A percentile compares a stretch with the other conserved stretches of the same genome.
Conservation (phyloP, 2,888 invertebrate genomes). For the Melieria picta region DNA sequence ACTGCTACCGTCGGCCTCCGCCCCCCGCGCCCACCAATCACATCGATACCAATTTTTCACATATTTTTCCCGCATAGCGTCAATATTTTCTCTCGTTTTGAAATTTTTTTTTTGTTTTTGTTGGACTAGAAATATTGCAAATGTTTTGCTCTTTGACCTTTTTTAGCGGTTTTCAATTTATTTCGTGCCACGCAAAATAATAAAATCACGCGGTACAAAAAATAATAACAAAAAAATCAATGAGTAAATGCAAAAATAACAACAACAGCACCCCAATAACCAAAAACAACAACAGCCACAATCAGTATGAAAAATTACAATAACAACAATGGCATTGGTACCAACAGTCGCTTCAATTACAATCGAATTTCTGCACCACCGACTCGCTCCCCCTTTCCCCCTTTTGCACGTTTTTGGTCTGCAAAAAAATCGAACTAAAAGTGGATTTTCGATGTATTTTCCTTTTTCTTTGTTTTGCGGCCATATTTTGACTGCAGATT, state of each 20-base stretch:
- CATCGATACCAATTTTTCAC: no score
- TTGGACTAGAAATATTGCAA: not conserved
- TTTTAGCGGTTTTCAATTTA: slow-evolving; percentile 26
- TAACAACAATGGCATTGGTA: not conserved
- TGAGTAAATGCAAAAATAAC: not conserved
- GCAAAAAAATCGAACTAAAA: no score
- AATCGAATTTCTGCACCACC: not conserved
- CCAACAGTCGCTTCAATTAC: not conserved
- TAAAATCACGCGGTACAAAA: not conserved
- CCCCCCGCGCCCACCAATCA: no score
- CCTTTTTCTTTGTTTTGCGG: not conserved
- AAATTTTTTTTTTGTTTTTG: slow-evolving; percentile 23
- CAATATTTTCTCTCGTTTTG: not conserved
- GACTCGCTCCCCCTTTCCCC: not conserved
- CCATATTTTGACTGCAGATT: no score
- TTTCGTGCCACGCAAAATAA: slow-evolving; percentile 18
- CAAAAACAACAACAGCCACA: not conserved
- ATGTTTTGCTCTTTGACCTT: not conserved
- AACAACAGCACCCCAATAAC: not conserved
- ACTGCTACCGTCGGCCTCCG: no score
- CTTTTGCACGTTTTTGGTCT: not conserved
- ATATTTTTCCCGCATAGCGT: no score
- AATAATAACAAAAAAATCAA: not conserved
- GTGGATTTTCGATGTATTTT: not conserved
- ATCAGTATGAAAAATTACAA: not conserved